phyloP scores from a whole-genome alignment of 2,888 invertebrate genomes.

The Ypsolopha scabrella region DNA sequence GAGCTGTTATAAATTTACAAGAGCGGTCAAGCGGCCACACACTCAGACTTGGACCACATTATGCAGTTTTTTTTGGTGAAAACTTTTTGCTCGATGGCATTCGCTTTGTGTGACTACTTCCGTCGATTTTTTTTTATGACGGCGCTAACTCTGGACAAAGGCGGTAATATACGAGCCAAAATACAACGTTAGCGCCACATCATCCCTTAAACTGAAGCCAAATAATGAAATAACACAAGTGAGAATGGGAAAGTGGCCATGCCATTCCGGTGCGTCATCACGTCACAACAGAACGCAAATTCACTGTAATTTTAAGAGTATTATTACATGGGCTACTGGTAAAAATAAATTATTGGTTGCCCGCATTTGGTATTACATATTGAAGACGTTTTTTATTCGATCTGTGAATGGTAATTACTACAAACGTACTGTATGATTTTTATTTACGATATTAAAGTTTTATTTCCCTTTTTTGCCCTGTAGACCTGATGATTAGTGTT shows the following conservation, averaged over 20 bases:
- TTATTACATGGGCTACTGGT: not conserved
- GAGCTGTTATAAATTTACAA: constrained; percentile 69
- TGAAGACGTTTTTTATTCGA: too few species aligned
- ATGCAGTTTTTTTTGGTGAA: constrained; percentile 50
- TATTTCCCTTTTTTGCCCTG: too few species aligned
- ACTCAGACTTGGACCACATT: constrained; percentile 47
- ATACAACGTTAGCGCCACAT: constrained; percentile 32
- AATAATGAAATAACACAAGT: not conserved
- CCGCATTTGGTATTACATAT: too few species aligned
- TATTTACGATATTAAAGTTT: too few species aligned
- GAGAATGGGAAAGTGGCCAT: constrained; percentile 1
- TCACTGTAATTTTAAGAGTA: not conserved
- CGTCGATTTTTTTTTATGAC: constrained; percentile 58
- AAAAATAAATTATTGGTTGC: not conserved
- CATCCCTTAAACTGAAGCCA: constrained; percentile 1
- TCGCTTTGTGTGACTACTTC: constrained; percentile 64
- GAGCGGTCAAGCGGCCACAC: constrained; percentile 47
- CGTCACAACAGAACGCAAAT: not conserved
- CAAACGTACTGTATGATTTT: too few species aligned
- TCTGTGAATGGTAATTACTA: too few species aligned
- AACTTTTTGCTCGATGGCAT: constrained; percentile 57
- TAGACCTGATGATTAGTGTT: too few species aligned
- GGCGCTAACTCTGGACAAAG: constrained; percentile 61
- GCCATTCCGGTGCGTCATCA: constrained; percentile 1
- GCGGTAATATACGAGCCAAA: constrained; percentile 27